Base-by-base conservation (phyloP, 1,140 invertebrate genomes). In the Harlomillsia oculata region DNA sequence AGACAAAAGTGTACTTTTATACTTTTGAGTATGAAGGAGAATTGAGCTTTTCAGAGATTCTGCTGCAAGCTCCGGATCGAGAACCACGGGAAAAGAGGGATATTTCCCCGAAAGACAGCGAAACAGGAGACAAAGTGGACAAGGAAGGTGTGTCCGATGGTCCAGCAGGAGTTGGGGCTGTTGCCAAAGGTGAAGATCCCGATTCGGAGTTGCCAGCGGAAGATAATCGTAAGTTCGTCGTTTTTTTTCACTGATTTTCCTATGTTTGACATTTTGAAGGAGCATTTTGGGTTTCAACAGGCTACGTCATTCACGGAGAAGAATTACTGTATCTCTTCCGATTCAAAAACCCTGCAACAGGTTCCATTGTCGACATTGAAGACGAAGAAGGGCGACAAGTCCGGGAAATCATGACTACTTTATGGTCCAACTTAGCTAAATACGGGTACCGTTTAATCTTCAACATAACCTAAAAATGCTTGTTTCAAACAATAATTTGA, bases 401-500 rank as follows among this genome's bases (percentile, higher is more conserved):
- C 1, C n/a, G 62, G 18, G 46, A 64, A 8, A 39, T 61, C 14
- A 54, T 61, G 46, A 55, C 50, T 25, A 49, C 58, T 3, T 28
- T 64, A 2, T 64, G 62, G 62, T 23, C 59, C 0, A 64, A 64
- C 55, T 20, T 61, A 4, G 62, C 62, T 5, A 61, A 61, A 54
- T 53, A 53, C 14, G 62, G 59, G 62, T 64, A 55, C 49, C 25
- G 9, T 44, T 55, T 48, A n/a, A n/a, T n/a, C n/a, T n/a, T n/a
- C n/a, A n/a, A n/a, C n/a, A n/a, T n/a, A n/a, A n/a, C n/a, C n/a
- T n/a, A n/a, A n/a, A n/a, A n/a, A n/a, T n/a, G n/a, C n/a, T n/a
- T n/a, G n/a, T n/a, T n/a, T n/a, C n/a, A n/a, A n/a, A n/a, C n/a
- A n/a, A n/a, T n/a, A n/a, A n/a, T n/a, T n/a, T n/a, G n/a, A n/a